Base-by-base conservation (phyloP, 2,113 vertebrate species). In the Caranx ignobilis region DNA sequence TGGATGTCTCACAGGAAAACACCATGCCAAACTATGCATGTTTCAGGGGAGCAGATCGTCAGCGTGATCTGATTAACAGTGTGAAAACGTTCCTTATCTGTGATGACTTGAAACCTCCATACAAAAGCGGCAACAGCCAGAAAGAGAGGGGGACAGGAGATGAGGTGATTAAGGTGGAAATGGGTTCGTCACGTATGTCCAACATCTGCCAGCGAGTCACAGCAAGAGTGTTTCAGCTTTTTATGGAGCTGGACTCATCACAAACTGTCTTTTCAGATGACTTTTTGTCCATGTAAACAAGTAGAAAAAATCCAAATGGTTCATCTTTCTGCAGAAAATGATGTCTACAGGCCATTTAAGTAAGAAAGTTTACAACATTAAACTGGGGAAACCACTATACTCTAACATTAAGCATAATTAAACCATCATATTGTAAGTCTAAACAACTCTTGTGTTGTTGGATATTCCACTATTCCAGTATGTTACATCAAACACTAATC, bases 51-150 rank as follows among this genome's bases (percentile, higher is more conserved):
- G 83, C 81, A 84, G 82, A 89, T 90, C 63, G 57, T 56, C 78
- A 39, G 79, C 86, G 81, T 13, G 37, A 94, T 94, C 93, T 93
- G 93, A 94, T 95, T 90, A 93, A 91, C 88, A 86, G 81, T 83
- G 91, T 91, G 91, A 93, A 94, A 93, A 93, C 73, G 88, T 68
- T 79, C 83, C 90, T 94, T 94, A 95, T 95, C 94, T 89, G 83
- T 5, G 86, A 92, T 91, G 86, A 89, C 86, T 93, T 93, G 90
- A 93, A 94, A 94, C 89, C 90, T 91, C 84, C 81, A 86, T 86
- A 87, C 87, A 90, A 90, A 90, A 63, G 60, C 57, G 48, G 69
- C 55, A 72, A 75, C 75, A 79, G 66, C 67, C 50, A 70, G 66
- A 65, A 45, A 78, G 75, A 65, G 65, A 50, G 45, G 57, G 59